Evolutionary conservation across 2,888 invertebrate species (phyloP), one percentile per base, ranked within the genome.

Genomic region (Coenonympha arcania): DNA sequence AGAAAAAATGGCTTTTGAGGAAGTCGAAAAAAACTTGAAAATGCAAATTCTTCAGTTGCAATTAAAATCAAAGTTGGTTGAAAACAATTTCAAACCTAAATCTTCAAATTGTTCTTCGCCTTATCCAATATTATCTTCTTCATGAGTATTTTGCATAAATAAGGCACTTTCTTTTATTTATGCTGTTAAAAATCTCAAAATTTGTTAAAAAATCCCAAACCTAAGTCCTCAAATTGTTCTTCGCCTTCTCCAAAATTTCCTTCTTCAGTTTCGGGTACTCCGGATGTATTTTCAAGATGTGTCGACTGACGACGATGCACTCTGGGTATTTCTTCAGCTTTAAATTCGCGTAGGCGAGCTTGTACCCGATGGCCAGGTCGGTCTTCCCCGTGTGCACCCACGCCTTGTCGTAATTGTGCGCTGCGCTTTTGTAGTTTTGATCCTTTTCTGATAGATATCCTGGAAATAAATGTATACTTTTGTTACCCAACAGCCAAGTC

Each of bases 401-500:
- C 0, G 98, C 96, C 60, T 89, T 88, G 61, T 93, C 92, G 73
- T 96, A 98, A 69, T 93, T 91, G 6, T 87, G 83, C 0, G 94
- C 92, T 0, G 98, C 96, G 52, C 93, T 93, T 54, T 91, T 91
- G 80, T 95, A 97, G 54, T 92, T 92, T 69, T 96, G 96, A 57
- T 97, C 95, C 68, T 97, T 97, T 78, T 99, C 99, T 16, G 93
- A 90, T 57, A 99, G 89, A 59, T 90, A 90, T 0, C 97, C 97
- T 73, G 89, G 76, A 63, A 63, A 6, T 4, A 58, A 56, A 58
- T 59, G 16, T 26, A 6, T 2, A 2, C 1, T 22, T 26, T 26
- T 26, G 9, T n/a, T n/a, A n/a, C n/a, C n/a, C n/a, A n/a, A n/a
- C n/a, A n/a, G n/a, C n/a, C n/a, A n/a, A n/a, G n/a, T n/a, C n/a